Conservation (phyloP, 2,113 vertebrate species). For the Smithornis capensis region DNA sequence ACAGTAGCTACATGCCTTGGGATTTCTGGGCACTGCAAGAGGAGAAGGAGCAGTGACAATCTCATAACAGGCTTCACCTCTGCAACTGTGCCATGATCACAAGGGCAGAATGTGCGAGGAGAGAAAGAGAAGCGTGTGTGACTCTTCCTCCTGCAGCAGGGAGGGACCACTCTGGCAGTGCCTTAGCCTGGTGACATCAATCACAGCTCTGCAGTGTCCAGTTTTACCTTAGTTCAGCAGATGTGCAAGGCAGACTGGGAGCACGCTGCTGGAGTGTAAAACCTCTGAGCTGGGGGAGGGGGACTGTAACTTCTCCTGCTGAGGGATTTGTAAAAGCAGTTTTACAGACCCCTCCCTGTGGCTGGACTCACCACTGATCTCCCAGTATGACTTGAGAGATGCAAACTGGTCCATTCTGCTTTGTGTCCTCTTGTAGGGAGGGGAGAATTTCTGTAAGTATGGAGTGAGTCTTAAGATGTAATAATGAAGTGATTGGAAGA, state of each 20-base stretch:
- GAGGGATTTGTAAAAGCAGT: background rate
- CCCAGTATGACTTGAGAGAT: background rate
- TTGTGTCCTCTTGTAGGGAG: background rate
- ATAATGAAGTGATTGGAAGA: background rate
- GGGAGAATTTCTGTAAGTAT: background rate
- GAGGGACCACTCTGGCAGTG: background rate
- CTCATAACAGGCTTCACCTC: background rate
- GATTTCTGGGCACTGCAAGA: background rate
- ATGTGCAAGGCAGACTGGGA: conserved; percentile 33
- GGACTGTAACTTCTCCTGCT: background rate
- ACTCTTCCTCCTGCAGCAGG: background rate
- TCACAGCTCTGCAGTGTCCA: conserved; percentile 36
- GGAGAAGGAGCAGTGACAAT: background rate
- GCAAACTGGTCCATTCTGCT: background rate
- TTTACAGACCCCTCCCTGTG: background rate
- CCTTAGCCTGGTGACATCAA: conserved; percentile 20
- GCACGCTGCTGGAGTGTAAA: background rate
- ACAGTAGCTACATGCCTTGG: background rate
- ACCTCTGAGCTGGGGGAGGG: background rate
- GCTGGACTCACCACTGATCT: background rate
- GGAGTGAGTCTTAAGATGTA: background rate
- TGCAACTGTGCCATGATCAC: fast-evolving
- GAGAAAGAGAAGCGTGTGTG: background rate
- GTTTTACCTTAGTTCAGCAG: conserved; percentile 54
- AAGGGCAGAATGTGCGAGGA: background rate